A percentile compares a stretch with the other conserved stretches of the same genome.
Conservation (phyloP, 1,140 invertebrate genomes). For the Pseudachorutes palmiensis region DNA sequence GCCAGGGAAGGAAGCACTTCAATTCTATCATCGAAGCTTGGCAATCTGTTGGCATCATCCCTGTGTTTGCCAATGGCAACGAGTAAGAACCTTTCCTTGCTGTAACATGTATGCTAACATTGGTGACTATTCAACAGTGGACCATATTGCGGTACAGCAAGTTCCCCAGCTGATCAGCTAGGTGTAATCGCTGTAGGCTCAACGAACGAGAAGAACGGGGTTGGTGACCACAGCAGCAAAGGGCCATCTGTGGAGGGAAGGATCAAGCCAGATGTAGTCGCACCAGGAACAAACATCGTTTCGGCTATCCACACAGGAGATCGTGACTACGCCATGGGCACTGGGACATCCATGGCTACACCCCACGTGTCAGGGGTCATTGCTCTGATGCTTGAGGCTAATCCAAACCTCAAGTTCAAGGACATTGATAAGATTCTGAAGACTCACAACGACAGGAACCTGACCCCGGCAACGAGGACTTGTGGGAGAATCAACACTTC, state of each 20-base stretch:
- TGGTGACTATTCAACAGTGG: constrained; percentile 3
- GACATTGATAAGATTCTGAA: neutral
- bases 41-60: constrained; percentile 20
- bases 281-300: constrained; percentile 12
- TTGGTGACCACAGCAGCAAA: neutral
- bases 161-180: neutral
- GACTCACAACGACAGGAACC: neutral
- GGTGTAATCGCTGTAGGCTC: constrained; percentile 6
- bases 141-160: neutral
- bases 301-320: constrained; percentile 11
- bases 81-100: neutral
- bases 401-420: neutral
- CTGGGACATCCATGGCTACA: constrained; percentile 25
- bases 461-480: neutral
- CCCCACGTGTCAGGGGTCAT: constrained; percentile 26
- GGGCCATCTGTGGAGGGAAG: neutral
- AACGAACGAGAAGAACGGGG: neutral
- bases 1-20: constrained; percentile 7
- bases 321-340: constrained; percentile 10
- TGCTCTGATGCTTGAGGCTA: constrained; percentile 2
- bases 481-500: constrained; percentile 2
- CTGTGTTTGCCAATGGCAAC: constrained; percentile 24
- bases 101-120: neutral
- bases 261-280: constrained; percentile 15
- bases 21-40: constrained; percentile 17